These are phyloP conservation scores for honey bee (Apis mellifera) DNA, from an alignment of 1,140 invertebrate species.

Conservation along the genomic window DNA sequence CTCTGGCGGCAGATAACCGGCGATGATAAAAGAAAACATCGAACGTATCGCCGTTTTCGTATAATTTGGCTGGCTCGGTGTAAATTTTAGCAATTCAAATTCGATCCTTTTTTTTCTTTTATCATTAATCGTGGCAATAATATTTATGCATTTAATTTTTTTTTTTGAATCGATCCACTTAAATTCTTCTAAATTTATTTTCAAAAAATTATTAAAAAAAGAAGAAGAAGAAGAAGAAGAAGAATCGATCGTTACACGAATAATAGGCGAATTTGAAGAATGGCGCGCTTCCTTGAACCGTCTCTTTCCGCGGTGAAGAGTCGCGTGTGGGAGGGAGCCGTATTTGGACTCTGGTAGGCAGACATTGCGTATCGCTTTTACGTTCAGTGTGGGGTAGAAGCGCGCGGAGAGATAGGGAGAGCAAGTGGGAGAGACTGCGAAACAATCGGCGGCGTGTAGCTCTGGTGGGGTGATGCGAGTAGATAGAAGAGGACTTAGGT, in stretches of 20 bases:
- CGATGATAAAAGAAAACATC: neutral
- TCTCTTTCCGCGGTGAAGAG: neutral
- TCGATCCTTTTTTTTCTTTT: too few species aligned
- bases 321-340: slow-evolving; percentile 13
- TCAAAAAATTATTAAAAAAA: too few species aligned
- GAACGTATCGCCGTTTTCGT: neutral
- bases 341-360: slow-evolving; percentile 45
- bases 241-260: too few species aligned
- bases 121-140: too few species aligned
- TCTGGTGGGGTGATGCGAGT: neutral
- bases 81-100: too few species aligned
- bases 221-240: too few species aligned
- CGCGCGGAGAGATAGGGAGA: slow-evolving; percentile 39
- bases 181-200: too few species aligned
- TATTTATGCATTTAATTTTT: too few species aligned
- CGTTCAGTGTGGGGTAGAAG: slow-evolving; percentile 31
- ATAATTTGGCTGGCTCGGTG: neutral
- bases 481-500: slow-evolving; percentile 24
- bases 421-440: slow-evolving; percentile 44
- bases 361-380: slow-evolving; percentile 54
- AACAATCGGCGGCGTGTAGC: neutral
- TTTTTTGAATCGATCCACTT: too few species aligned
- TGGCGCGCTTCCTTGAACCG: slow-evolving; percentile 13
- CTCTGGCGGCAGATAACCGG: neutral
- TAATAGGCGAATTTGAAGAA: neutral